Base-by-base conservation (phyloP, 1,140 invertebrate genomes). In the Ostrea denselamellosa region DNA sequence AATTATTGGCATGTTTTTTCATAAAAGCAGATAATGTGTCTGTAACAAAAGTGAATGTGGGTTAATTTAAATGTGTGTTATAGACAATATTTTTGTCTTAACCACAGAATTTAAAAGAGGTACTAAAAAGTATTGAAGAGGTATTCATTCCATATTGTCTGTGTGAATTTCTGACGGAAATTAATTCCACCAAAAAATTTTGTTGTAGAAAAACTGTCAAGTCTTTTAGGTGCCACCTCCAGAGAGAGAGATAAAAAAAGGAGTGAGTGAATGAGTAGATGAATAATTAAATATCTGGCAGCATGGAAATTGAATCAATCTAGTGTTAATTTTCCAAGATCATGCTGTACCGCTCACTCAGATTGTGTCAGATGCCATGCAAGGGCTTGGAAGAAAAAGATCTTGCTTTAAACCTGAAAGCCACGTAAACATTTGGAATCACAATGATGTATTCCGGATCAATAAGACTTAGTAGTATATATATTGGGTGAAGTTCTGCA, bases 401-500 rank as follows among this genome's bases (percentile, higher is more conserved):
- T 62, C 58, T 14, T 62, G 12, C n/a, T 19, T 62, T 62, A 19
- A 62, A 62, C 68, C 25, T 77, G 68, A 77, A 77, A 28, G 68
- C 68, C 25, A 28, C 10, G 68, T 77, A 77, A 77, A 77, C 68
- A 77, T 34, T 28, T 14, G 22, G n/a, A 34, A 71, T 25, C 10
- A 10, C 25, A 77, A 77, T 62, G 14, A 28, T 14, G 68, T 25
- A 17, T 62, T 62, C 14, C 34, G 68, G 28, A 77, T 77, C 68
- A 77, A 77, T 77, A 77, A 28, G 22, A 77, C 68, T 12, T 77
- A 77, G 25, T 25, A 62, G 56, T 62, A 77, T 77, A 34, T 77
- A 25, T 77, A 77, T 77, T 77, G 68, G 68, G 25, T 12, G 28
- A 77, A 9, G 22, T 77, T 34, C 68, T 25, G 10, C 68, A 77